Evolutionary conservation across 2,113 vertebrate genomes (phyloP).

Genomic region (Grus americana): DNA sequence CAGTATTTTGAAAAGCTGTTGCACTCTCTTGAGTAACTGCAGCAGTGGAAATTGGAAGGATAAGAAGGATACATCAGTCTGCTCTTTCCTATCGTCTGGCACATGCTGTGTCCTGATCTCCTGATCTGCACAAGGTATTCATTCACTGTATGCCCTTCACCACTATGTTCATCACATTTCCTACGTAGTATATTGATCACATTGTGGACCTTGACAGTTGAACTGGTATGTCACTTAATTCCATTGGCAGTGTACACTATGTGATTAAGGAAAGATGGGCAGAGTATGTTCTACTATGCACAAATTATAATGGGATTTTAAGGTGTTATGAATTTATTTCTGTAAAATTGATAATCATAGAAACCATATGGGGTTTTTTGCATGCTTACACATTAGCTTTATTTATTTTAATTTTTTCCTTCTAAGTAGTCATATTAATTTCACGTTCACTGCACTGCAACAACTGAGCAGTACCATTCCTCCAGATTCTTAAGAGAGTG

Average conservation of each 20-base stretch:
- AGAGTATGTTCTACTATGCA: neutral
- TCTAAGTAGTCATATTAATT: neutral
- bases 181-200: neutral
- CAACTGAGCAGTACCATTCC: neutral
- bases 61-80: constrained; percentile 27
- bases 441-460: neutral
- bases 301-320: neutral
- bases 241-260: neutral
- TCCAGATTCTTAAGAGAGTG: neutral
- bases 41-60: constrained; percentile 2
- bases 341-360: neutral
- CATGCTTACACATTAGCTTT: neutral
- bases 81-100: constrained; percentile 13
- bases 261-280: neutral
- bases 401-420: neutral
- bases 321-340: neutral
- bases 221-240: neutral
- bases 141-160: constrained; percentile 39
- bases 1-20: neutral
- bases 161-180: neutral
- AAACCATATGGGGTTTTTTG: neutral
- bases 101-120: constrained; percentile 32
- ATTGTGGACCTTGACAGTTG: neutral
- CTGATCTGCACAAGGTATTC: constrained; percentile 40
- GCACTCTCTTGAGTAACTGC: neutral